Base-by-base conservation (phyloP, 1,140 invertebrate species). In the Coelopa frigida region DNA sequence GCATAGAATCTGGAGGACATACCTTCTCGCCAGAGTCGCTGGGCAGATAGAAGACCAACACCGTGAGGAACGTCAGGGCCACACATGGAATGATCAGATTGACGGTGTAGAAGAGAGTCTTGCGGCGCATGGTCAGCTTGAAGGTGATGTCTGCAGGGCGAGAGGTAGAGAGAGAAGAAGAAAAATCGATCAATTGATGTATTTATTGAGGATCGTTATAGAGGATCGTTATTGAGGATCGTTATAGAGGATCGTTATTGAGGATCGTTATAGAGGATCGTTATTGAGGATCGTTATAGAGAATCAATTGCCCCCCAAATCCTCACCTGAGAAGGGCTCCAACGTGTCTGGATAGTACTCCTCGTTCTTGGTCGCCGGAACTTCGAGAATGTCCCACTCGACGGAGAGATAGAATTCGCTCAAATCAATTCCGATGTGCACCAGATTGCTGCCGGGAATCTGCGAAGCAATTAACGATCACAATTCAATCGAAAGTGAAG, bases 101-200 rank as follows among this genome's bases (percentile, higher is more conserved):
- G 2, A 93, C 88, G 0, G 91, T 91, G 72, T 94, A 90, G 70
- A 90, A 97, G 5, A 94, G 70, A 1, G 89, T 94, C 70, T 94
- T 93, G 15, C 91, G 74, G 44, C 94, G 72, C 79, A 97, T 85
- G n/a, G 88, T 94, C 58, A 97, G 81, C 68, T 94, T 95, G 73
- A 96, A 97, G 7, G 89, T 94, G 44, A 97, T 93, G 74, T 95
- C 92, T 83, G 79, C n/a, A n/a, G n/a, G n/a, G n/a, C n/a, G n/a
- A n/a, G n/a, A n/a, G n/a, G n/a, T n/a, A n/a, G n/a, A n/a, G n/a
- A n/a, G n/a, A n/a, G 31, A 38, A 38, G 10, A 46, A 27, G 15
- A 38, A 21, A 39, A 11, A 12, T 46, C 26, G 14, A 23, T n/a
- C n/a, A n/a, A n/a, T n/a, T n/a, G n/a, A n/a, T n/a, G n/a, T n/a